Conservation (phyloP, 2,888 invertebrate genomes). For the Tricholauxania praeusta region DNA sequence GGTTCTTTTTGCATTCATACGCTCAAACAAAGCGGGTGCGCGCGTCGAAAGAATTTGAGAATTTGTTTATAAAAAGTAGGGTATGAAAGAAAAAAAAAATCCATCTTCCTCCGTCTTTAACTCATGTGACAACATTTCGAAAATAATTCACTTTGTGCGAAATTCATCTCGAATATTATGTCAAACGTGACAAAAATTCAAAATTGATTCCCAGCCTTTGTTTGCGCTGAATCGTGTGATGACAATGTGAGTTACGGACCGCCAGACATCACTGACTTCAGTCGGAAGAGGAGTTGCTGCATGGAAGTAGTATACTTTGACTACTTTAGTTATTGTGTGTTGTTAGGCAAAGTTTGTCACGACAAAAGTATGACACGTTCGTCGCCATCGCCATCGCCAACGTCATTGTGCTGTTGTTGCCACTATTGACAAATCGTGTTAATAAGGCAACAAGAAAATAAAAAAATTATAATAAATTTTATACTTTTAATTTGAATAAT, state of each 20-base stretch:
- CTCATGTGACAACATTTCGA: conserved; percentile 32
- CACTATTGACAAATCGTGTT: too few relatives aligned
- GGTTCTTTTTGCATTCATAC: too few relatives aligned
- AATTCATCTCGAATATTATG: conserved; percentile 48
- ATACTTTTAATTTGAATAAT: too few relatives aligned
- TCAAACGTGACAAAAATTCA: conserved; percentile 61
- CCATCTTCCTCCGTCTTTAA: conserved; percentile 22
- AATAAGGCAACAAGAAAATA: too few relatives aligned
- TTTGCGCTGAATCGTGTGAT: conserved; percentile 23
- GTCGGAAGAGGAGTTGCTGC: too few relatives aligned
- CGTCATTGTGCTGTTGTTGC: too few relatives aligned
- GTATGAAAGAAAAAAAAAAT: background rate
- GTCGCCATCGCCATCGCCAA: background rate
- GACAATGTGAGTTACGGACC: conserved; percentile 24
- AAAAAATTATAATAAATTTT: too few relatives aligned
- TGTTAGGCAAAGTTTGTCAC: conserved; percentile 22
- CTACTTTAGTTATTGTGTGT: background rate
- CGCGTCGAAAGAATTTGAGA: conserved; percentile 1
- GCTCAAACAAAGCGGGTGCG: background rate
- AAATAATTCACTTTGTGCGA: conserved; percentile 47
- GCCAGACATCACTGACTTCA: too few relatives aligned
- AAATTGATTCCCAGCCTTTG: conserved; percentile 43
- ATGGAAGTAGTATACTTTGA: too few relatives aligned
- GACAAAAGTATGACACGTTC: conserved; percentile 23
- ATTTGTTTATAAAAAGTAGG: background rate